These are phyloP conservation scores for Anthoscopus minutus DNA, from an alignment of 2,113 vertebrate genomes.

Conservation along the genomic window DNA sequence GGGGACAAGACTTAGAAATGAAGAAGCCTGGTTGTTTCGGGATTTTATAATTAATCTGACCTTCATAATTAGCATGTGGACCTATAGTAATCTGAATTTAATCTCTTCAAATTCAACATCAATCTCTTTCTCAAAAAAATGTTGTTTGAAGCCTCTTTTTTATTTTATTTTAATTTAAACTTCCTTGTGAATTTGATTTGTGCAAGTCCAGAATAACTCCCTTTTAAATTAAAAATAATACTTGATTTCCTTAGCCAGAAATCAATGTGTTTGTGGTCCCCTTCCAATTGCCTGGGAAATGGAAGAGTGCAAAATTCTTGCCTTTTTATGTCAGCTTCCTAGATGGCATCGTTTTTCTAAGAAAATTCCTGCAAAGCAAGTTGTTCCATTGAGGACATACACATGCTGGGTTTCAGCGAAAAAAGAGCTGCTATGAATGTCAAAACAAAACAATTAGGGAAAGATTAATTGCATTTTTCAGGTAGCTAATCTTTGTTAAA, in stretches of 20 bases:
- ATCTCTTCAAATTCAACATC: neutral
- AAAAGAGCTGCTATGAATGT: neutral
- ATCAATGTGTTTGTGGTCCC: neutral
- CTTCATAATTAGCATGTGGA: neutral
- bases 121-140: neutral
- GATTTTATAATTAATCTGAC: constrained; percentile 9
- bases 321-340: neutral
- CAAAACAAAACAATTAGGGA: neutral
- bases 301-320: neutral
- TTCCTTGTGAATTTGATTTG: neutral
- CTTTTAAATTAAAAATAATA: constrained; percentile 22
- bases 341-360: neutral
- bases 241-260: neutral
- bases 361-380: neutral
- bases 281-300: neutral
- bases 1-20: neutral
- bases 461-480: neutral
- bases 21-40: neutral
- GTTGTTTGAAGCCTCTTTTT: neutral
- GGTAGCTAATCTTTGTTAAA: neutral
- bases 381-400: neutral
- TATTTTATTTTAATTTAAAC: constrained; percentile 29
- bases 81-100: neutral
- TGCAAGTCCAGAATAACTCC: neutral
- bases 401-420: neutral